Evolutionary conservation across 1,140 invertebrate species (phyloP), one percentile per base, ranked within the genome.

Genomic region (Lordiphosa clarofinis): DNA sequence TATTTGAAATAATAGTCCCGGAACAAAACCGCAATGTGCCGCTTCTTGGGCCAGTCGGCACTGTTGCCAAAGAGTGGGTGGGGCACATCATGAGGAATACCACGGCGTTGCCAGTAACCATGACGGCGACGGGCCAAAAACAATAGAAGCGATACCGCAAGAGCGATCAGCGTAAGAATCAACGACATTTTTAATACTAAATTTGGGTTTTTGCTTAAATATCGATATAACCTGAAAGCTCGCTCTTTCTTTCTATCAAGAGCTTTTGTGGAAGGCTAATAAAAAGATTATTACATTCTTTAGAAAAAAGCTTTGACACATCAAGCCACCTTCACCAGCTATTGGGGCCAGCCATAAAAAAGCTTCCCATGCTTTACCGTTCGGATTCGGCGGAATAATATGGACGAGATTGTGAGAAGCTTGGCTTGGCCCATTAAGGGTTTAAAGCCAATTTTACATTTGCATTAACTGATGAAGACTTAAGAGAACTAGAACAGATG

Each of bases 11-110:
- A 87, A 39, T 72, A 74, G 8, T 79, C 74, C n/a, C 21, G 24
- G 7, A 79, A 79, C 8, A 79, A 19, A 1, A 52, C 12, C 5
- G 53, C 54, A 0, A 81, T 19, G 1, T 72, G 75, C 0, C 58
- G 89, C 42, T 89, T 82, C 89, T 69, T 90, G 90, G 4, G 91
- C 76, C 72, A 76, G 2, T 75, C 76, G 13, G 13, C 52, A 37
- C 69, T 11, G 67, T 86, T 73, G 5, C 81, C 81, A 37, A 43
- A 36, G 35, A 73, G 9, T 4, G 40, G 36, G 73, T 39, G 40
- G 4, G 84, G 82, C 24, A 36, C 15, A 35, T 76, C 69, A 36
- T 79, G 59, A 0, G 84, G 84, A n/a, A 87, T 68, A 0, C 71
- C 71, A 0, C 73, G 61, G 1, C 60, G 48, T 19, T 55, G 59